Evolutionary conservation across 1,140 invertebrate genomes (phyloP).

Genomic region (Hylaeus volcanicus): DNA sequence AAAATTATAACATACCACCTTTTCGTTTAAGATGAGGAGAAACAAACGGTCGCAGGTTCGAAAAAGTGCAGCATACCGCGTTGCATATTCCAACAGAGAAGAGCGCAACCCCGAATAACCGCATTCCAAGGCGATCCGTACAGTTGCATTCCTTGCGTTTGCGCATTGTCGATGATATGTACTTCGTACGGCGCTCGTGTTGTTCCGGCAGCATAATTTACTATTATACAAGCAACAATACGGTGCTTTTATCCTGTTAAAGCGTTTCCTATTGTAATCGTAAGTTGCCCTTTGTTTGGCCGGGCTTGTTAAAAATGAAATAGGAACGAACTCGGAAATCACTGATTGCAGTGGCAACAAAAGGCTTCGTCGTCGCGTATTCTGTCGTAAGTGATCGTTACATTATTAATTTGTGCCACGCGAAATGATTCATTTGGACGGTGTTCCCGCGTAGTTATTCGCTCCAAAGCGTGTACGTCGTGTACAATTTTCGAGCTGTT

Average conservation of each 20-base stretch:
- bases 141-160: slow-evolving; percentile 44
- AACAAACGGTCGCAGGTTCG: not conserved
- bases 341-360: not conserved
- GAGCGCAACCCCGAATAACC: slow-evolving; percentile 34
- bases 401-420: not conserved
- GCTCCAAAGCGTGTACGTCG: no score
- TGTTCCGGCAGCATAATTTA: slow-evolving; percentile 33
- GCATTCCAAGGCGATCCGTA: slow-evolving; percentile 51
- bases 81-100: slow-evolving; percentile 31
- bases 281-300: not conserved
- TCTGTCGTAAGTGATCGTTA: not conserved
- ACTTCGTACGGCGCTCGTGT: slow-evolving; percentile 31
- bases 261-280: not conserved
- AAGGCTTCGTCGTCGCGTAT: not conserved
- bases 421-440: not conserved
- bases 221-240: slow-evolving; percentile 18
- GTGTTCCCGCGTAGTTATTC: not conserved
- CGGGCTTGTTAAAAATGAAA: not conserved
- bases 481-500: not conserved
- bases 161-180: slow-evolving; percentile 50
- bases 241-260: slow-evolving; percentile 30
- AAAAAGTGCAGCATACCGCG: slow-evolving; percentile 6
- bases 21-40: not conserved
- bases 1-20: not conserved
- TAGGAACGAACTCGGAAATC: not conserved